Evolutionary conservation across 1,140 invertebrate species (phyloP), one percentile per base, ranked within the genome.

Genomic region (Hylaeus volcanicus): DNA sequence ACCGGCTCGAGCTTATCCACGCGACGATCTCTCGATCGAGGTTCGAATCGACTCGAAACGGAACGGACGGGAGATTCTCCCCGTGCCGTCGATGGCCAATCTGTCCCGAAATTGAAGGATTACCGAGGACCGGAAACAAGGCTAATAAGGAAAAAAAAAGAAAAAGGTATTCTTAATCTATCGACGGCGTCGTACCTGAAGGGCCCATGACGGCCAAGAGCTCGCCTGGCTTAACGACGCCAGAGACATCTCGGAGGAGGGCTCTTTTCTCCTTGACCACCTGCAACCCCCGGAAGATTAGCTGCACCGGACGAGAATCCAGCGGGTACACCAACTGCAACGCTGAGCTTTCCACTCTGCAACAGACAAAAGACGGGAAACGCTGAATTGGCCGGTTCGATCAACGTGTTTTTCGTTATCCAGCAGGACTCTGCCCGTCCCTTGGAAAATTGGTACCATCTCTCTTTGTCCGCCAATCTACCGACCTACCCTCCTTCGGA

Each of bases 171-270:
- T 53, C 48, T 72, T 61, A 41, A 68, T 3, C 1, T 15, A 68
- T 51, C 51, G 26, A 5, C 12, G 43, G n/a, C 0, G 6, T 83
- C 83, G 92, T 92, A 95, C 97, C 97, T 87, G 96, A 96, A 12
- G 97, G 96, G 81, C 97, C 97, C 96, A 98, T 97, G 39, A 98
- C 95, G 79, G 97, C 97, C 81, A 97, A 91, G 37, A 98, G 93
- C 91, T 97, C 96, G 61, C 97, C 97, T 5, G 97, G 96, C 88
- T 95, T 94, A 75, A 96, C 96, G 77, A 96, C 92, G 48, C 96
- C 97, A 89, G 95, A 96, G 86, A 97, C 95, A 92, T 96, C 95
- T 81, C 94, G 93, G 68, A 97, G 94, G 72, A 97, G 96, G n/a
- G 93, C 93, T 79, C 95, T 94, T 80, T 94, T 94, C 80, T 93